Percentiles rank a stretch among this genome's conserved stretches.
These are phyloP conservation scores for Diabrotica virgifera DNA, from an alignment of 1,140 invertebrate species.

Conservation along the genomic window DNA sequence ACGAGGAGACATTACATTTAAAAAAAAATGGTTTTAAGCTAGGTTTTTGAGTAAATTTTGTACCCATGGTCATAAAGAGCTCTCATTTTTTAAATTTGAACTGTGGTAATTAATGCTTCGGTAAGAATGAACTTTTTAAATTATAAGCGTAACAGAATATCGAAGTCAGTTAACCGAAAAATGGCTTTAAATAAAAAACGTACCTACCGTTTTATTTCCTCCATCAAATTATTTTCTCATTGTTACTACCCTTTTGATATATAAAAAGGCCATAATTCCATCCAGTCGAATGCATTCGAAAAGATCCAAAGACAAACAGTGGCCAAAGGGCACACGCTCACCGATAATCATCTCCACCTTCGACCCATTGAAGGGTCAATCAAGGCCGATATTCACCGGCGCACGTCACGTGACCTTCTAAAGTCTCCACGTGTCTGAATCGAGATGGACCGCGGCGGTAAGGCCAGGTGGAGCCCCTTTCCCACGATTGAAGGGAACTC, in stretches of 20 bases:
- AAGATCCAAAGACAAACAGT: constrained; percentile 31
- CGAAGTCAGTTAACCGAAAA: too few relatives aligned
- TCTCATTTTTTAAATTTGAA: too few relatives aligned
- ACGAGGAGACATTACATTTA: too few relatives aligned
- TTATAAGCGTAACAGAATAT: too few relatives aligned
- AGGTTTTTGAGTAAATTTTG: too few relatives aligned
- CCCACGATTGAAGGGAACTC: constrained; percentile 28
- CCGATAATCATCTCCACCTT: constrained; percentile 40
- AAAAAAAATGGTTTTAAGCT: too few relatives aligned
- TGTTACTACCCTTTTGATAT: background rate
- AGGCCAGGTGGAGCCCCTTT: constrained; percentile 36
- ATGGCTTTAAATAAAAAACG: too few relatives aligned
- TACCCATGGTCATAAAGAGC: too few relatives aligned
- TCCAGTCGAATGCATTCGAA: constrained; percentile 17
- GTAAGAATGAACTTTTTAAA: too few relatives aligned
- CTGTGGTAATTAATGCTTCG: too few relatives aligned
- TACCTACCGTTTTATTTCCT: background rate
- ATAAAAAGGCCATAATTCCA: constrained; percentile 14
- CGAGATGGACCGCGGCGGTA: constrained; percentile 24
- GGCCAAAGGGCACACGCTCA: constrained; percentile 27
- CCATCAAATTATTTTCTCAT: background rate
- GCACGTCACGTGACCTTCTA: constrained; percentile 37
- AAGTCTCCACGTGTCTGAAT: constrained; percentile 32
- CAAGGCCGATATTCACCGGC: constrained; percentile 41
- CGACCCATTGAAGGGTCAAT: constrained; percentile 41